A percentile compares a stretch with the other conserved stretches of the same genome.
Conservation (phyloP, 2,888 invertebrate species). For the Drosophila longiperda region DNA sequence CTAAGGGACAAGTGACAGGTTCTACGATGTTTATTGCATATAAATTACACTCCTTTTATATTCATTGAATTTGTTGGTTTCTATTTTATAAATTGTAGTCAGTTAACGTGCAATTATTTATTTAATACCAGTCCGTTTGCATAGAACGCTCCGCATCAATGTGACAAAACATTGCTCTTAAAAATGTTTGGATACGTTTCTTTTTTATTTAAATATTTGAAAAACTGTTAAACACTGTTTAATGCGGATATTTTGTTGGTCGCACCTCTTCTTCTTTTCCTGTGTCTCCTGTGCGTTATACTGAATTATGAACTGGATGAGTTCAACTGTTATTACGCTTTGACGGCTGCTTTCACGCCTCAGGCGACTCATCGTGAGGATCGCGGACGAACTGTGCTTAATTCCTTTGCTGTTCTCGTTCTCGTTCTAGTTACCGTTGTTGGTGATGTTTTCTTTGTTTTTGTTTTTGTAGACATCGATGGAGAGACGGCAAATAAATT, state of each 20-base stretch:
- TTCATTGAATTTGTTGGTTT: slow-evolving; percentile 1
- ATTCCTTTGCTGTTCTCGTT: slow-evolving; percentile 22
- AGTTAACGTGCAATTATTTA: slow-evolving; percentile 42
- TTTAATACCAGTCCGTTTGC: slow-evolving; percentile 72
- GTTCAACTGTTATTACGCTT: slow-evolving; percentile 84
- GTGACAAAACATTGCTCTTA: slow-evolving; percentile 64
- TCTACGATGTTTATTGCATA: slow-evolving; percentile 24
- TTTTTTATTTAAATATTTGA: not conserved
- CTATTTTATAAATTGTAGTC: slow-evolving; percentile 10
- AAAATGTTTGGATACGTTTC: slow-evolving; percentile 10
- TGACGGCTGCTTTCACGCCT: slow-evolving; percentile 82
- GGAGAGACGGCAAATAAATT: slow-evolving; percentile 53
- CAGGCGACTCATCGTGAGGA: slow-evolving; percentile 81
- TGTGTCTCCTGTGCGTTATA: slow-evolving; percentile 83
- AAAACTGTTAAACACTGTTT: slow-evolving; percentile 11
- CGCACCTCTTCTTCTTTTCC: slow-evolving; percentile 84
- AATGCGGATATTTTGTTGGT: not conserved
- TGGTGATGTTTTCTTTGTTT: slow-evolving; percentile 41
- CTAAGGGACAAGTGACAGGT: slow-evolving; percentile 31
- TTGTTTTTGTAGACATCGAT: slow-evolving; percentile 52
- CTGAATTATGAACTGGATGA: slow-evolving; percentile 85
- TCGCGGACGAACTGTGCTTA: slow-evolving; percentile 29
- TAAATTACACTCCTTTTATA: slow-evolving; percentile 26
- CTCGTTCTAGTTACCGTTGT: slow-evolving; percentile 7
- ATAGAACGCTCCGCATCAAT: slow-evolving; percentile 71